A percentile compares a stretch with the other conserved stretches of the same genome.
Evolutionary conservation across 2,888 invertebrate species (phyloP).

Genomic region (Dendrolimus pini): DNA sequence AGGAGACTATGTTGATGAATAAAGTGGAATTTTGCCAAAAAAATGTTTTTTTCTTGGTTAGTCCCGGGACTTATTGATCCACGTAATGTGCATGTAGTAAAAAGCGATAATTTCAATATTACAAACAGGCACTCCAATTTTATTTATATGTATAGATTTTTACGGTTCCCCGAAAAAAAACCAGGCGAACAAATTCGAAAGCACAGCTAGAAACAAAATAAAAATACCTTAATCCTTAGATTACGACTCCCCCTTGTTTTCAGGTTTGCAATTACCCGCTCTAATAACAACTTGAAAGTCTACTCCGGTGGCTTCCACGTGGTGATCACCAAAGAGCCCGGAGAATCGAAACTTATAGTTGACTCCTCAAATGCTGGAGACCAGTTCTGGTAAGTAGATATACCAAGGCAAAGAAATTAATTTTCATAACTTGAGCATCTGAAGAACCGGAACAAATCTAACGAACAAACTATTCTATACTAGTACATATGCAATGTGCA

Average conservation of each 20-base stretch:
- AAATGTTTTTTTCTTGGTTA: no score
- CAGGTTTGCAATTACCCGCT: constrained; percentile 19
- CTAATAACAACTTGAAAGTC: constrained; percentile 10
- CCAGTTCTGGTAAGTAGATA: constrained; percentile 13
- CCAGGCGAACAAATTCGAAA: no score
- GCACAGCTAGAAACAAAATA: not conserved
- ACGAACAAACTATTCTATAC: no score
- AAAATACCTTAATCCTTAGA: no score
- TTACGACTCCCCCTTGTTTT: not conserved
- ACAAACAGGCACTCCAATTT: no score
- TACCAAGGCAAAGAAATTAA: not conserved
- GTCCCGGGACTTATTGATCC: no score
- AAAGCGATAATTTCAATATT: no score
- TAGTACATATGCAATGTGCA: no score
- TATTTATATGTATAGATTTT: not conserved
- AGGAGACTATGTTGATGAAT: no score
- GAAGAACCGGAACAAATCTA: no score
- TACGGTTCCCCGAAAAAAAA: not conserved
- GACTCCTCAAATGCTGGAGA: constrained; percentile 10
- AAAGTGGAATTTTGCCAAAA: no score
- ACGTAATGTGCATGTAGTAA: constrained; percentile 4
- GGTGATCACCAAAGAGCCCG: not conserved
- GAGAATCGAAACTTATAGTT: constrained; percentile 4
- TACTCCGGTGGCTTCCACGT: constrained; percentile 15
- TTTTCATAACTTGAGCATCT: no score